Evolutionary conservation across 2,113 vertebrate species (phyloP).

Genomic region (Cottus gobio): DNA sequence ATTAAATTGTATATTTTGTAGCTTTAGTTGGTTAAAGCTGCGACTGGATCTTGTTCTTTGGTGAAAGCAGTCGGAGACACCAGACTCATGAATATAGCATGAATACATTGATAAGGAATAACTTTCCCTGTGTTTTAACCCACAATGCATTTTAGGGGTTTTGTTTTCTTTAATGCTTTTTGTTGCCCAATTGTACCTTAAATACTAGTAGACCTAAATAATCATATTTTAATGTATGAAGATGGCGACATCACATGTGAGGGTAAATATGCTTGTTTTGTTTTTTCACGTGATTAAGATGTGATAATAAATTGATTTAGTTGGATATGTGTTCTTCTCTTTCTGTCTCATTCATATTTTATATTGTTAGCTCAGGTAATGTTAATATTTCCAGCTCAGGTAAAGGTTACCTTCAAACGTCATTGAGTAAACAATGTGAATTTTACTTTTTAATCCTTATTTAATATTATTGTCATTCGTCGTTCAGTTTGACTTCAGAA

Average conservation of each 20-base stretch:
- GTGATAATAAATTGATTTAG: background rate
- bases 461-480: no score
- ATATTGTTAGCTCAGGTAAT: background rate
- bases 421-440: no score
- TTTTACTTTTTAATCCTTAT: no score
- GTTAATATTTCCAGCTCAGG: background rate
- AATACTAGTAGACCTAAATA: background rate
- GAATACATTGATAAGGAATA: no score
- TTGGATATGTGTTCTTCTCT: background rate
- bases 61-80: no score
- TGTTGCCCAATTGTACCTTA: background rate
- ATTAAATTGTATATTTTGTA: background rate
- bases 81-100: no score
- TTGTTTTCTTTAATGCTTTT: background rate
- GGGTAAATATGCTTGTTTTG: background rate
- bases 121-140: no score
- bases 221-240: background rate
- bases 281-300: background rate
- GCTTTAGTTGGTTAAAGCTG: background rate
- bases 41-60: background rate
- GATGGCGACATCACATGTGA: no score
- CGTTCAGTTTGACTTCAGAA: no score
- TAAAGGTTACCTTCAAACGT: background rate
- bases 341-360: background rate
- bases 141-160: no score